These are phyloP conservation scores for Hylyphantes graminicola DNA, from an alignment of 1,140 invertebrate genomes.

Conservation along the genomic window DNA sequence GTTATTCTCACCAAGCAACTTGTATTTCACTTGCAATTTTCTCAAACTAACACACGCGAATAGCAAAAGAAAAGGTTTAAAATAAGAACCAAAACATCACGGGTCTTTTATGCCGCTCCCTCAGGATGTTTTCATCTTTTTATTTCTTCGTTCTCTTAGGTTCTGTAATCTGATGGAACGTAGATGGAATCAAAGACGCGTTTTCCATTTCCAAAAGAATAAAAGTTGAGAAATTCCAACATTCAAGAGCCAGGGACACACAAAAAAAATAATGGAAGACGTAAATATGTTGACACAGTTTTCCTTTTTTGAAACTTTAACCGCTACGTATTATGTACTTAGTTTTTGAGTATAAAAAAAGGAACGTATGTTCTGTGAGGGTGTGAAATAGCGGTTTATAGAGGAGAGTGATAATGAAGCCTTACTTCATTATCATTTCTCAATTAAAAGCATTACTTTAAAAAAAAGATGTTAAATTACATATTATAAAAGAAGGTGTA, in stretches of 20 bases:
- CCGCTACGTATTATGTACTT: conserved; percentile 8
- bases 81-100: conserved; percentile 3
- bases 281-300: conserved; percentile 18
- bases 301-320: conserved; percentile 11
- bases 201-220: conserved; percentile 23
- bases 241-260: not conserved
- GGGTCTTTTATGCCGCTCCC: conserved; percentile 15
- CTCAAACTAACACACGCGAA: too few relatives aligned
- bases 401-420: too few relatives aligned
- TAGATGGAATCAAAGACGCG: conserved; percentile 11
- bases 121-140: conserved; percentile 3
- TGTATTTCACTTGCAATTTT: too few relatives aligned
- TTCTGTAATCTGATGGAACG: conserved; percentile 34
- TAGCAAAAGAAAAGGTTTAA: conserved; percentile 7
- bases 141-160: not conserved
- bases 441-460: too few relatives aligned
- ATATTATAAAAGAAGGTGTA: too few relatives aligned
- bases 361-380: too few relatives aligned
- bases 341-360: too few relatives aligned
- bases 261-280: not conserved
- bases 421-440: too few relatives aligned
- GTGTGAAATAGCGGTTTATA: too few relatives aligned
- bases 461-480: too few relatives aligned
- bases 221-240: conserved; percentile 15
- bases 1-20: too few relatives aligned